Base-by-base conservation (phyloP, 2,797 vertebrate genomes). In the Hylomyscus alleni region DNA sequence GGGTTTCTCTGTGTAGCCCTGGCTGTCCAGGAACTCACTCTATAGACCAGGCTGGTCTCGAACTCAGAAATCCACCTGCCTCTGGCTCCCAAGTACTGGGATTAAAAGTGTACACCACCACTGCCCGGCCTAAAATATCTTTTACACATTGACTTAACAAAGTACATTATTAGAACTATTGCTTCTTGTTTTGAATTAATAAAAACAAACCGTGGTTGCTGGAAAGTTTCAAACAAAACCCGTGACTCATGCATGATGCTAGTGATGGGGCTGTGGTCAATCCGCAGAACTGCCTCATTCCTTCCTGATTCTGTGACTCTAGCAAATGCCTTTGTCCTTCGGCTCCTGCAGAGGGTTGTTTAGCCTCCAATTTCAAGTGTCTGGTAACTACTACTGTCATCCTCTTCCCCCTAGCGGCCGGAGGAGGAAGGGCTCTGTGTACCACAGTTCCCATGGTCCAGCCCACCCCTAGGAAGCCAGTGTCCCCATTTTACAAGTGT, bases 401-500 rank as follows among this genome's bases (percentile, higher is more conserved):
- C 80, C 19, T 50, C 62, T 85, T 62, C 40, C 82, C 73, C 34
- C 54, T 54, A 7, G 80, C 2, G 20, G 90, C 44, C 11, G 0
- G 20, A 24, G 31, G 56, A 76, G 13, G 19, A 77, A 76, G 69
- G 14, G 50, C 24, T 40, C n/a, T 86, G 44, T 11, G 31, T 34
- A n/a, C 2, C 13, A 47, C 82, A 31, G 20, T 29, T 4, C 15
- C 0, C 29, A 20, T 0, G 9, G 50, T 31, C 37, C 52, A 44
- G 24, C 52, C 69, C 52, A 31, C 9, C 50, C 29, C 65, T 52
- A 15, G 65, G 50, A 54, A 86, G 12, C 62, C 67, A 56, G 24
- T 26, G 34, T 54, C 22, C 22, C 34, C 15, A 44, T 12, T 14
- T 54, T 37, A 22, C 65, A 72, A 37, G 47, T 3, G 47, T 12